A percentile compares a stretch with the other conserved stretches of the same genome.
These are phyloP conservation scores for Volucella inanis DNA, from an alignment of 2,888 invertebrate species.

Conservation along the genomic window DNA sequence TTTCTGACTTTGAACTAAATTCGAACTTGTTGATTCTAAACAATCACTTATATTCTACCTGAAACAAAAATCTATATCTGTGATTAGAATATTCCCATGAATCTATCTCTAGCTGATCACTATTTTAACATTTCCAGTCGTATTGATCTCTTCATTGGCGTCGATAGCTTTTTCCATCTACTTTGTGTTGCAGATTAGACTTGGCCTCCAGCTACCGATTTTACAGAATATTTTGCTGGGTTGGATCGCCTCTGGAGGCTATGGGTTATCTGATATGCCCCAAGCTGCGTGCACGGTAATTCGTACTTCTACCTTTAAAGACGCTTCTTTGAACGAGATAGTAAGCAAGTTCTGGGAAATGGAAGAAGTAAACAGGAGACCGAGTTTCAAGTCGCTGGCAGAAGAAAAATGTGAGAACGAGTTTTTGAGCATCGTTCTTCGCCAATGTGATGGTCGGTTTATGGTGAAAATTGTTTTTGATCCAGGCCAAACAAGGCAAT, in stretches of 20 bases:
- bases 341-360: constrained; percentile 1
- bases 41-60: too few relatives aligned
- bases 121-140: constrained; percentile 1
- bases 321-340: neutral
- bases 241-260: neutral
- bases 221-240: constrained; percentile 4
- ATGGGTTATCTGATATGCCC: constrained; percentile 3
- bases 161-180: neutral
- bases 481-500: neutral
- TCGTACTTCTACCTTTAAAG: neutral
- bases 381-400: too few relatives aligned
- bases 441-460: too few relatives aligned
- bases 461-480: neutral
- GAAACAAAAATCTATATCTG: too few relatives aligned
- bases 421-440: too few relatives aligned
- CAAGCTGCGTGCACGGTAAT: neutral
- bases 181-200: constrained; percentile 10
- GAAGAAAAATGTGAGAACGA: too few relatives aligned
- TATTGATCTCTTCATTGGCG: constrained; percentile 1
- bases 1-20: too few relatives aligned
- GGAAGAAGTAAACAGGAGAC: too few relatives aligned
- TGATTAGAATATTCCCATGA: too few relatives aligned
- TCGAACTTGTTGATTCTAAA: too few relatives aligned
- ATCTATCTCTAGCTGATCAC: constrained; percentile 7
- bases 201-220: neutral